These are phyloP conservation scores for Morus bassanus DNA, from an alignment of 2,797 vertebrate genomes.

Conservation along the genomic window DNA sequence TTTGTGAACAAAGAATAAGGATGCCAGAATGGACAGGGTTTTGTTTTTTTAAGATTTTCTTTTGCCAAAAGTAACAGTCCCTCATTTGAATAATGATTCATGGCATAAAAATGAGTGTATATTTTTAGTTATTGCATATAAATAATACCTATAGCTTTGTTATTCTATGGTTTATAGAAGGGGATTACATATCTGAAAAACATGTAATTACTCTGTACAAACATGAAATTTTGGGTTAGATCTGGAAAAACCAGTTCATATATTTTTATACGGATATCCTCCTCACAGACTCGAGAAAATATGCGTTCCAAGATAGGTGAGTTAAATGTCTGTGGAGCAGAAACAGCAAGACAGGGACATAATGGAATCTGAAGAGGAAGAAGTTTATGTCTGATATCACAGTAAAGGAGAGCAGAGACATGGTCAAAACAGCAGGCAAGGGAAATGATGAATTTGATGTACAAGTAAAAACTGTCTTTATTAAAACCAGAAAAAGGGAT, in stretches of 20 bases:
- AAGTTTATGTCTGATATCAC: neutral
- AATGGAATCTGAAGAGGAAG: neutral
- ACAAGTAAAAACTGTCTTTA: neutral
- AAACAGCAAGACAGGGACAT: neutral
- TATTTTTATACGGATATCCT: neutral
- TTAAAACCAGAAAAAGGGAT: neutral
- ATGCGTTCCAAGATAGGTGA: neutral
- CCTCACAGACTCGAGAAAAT: neutral
- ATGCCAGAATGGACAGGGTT: neutral
- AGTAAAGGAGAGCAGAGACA: neutral
- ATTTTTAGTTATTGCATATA: neutral
- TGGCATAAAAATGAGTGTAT: neutral
- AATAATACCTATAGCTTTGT: neutral
- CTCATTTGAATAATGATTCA: neutral
- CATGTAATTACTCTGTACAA: neutral
- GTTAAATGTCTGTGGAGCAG: neutral
- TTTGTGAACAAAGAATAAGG: neutral
- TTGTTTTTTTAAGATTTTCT: neutral
- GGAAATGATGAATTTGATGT: neutral
- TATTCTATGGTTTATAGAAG: neutral
- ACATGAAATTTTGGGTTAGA: neutral
- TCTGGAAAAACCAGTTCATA: neutral
- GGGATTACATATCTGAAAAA: neutral
- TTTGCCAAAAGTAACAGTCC: neutral
- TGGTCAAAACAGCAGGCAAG: neutral